Percentiles rank a stretch among this genome's conserved stretches.
Conservation (phyloP, 1,140 invertebrate genomes). For the Megalopta genalis region DNA sequence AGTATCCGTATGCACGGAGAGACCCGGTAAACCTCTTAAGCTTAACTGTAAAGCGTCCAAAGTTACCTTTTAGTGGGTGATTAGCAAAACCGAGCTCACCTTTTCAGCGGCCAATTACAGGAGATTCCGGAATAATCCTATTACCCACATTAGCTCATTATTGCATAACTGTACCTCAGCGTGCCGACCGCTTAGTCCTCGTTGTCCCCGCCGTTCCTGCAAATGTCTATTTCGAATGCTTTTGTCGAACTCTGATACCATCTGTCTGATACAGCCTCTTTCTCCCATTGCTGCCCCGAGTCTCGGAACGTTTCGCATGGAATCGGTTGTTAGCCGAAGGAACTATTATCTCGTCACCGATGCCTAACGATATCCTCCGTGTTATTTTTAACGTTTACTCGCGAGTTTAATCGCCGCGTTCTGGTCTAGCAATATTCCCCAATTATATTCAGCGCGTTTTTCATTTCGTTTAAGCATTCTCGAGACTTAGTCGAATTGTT, state of each 20-base stretch:
- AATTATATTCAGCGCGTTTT: too few species aligned
- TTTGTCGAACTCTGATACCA: slow-evolving; percentile 23
- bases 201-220: slow-evolving; percentile 32
- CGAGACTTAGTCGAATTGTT: too few species aligned
- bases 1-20: slow-evolving; percentile 48
- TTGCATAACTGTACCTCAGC: slow-evolving; percentile 68
- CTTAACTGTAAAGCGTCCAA: slow-evolving; percentile 69
- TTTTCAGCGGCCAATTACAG: slow-evolving; percentile 77
- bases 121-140: slow-evolving; percentile 76
- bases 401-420: too few species aligned
- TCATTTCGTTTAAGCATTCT: too few species aligned
- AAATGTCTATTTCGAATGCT: slow-evolving; percentile 48
- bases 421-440: too few species aligned
- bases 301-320: not conserved
- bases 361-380: too few species aligned
- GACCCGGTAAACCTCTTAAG: slow-evolving; percentile 68
- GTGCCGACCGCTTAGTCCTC: slow-evolving; percentile 50
- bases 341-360: too few species aligned
- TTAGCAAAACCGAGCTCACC: slow-evolving; percentile 76
- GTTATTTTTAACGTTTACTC: too few species aligned
- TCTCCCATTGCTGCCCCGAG: not conserved
- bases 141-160: slow-evolving; percentile 78
- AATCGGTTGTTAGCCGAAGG: too few species aligned
- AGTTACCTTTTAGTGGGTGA: slow-evolving; percentile 71
- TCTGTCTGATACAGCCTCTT: not conserved